Percentiles rank a stretch among this genome's conserved stretches.
These are phyloP conservation scores for Artibeus lituratus DNA, from an alignment of 2,797 vertebrate species.

Conservation along the genomic window DNA sequence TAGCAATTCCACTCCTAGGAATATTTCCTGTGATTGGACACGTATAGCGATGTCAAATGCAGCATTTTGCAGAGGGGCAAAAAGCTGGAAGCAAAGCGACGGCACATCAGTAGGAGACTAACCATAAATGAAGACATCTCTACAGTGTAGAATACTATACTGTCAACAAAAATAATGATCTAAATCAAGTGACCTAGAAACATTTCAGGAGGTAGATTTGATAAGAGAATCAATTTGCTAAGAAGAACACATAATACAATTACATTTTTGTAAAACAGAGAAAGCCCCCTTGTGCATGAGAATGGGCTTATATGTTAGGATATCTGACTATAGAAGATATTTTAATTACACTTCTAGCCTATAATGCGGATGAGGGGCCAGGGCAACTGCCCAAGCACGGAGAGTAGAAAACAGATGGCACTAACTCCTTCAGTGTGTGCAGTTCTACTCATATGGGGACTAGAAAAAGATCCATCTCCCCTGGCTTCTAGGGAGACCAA, in stretches of 20 bases:
- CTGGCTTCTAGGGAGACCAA: background rate
- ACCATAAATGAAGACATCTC: background rate
- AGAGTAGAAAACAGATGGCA: background rate
- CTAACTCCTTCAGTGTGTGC: background rate
- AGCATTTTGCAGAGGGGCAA: background rate
- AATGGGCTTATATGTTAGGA: background rate
- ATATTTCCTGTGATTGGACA: background rate
- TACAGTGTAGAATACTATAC: background rate
- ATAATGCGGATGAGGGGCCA: background rate
- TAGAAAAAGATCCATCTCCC: background rate
- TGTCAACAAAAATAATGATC: background rate
- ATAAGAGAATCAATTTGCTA: background rate
- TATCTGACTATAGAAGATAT: background rate
- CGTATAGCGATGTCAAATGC: background rate
- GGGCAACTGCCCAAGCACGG: background rate
- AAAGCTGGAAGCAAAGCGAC: background rate
- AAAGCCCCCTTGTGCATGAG: background rate
- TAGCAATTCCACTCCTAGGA: background rate
- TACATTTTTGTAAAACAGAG: background rate
- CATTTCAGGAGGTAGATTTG: background rate
- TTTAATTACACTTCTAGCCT: background rate
- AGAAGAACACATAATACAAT: background rate
- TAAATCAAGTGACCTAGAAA: background rate
- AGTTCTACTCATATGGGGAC: background rate
- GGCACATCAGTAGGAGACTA: background rate